Conservation (phyloP, 2,113 vertebrate genomes). For the Atrichornis clamosus region DNA sequence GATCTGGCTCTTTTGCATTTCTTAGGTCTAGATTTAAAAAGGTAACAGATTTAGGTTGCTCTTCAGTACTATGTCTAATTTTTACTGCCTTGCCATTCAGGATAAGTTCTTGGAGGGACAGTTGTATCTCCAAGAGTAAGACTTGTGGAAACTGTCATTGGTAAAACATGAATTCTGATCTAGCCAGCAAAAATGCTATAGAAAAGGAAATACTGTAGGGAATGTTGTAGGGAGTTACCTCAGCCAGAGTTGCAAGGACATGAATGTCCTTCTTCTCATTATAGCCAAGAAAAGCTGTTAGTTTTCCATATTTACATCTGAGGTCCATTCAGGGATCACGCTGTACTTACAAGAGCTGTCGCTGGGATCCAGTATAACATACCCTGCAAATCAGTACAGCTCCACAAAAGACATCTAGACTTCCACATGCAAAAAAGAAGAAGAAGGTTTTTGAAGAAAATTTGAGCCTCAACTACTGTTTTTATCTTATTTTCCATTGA, state of each 20-base stretch:
- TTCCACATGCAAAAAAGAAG: background rate
- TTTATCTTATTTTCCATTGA: constrained; percentile 14
- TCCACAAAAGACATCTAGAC: background rate
- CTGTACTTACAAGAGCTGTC: background rate
- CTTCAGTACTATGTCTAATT: background rate
- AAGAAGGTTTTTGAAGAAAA: background rate
- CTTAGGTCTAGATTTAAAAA: background rate
- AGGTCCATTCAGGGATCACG: background rate
- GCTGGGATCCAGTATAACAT: background rate
- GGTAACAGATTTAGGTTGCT: background rate
- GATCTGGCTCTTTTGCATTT: background rate
- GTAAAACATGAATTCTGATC: background rate
- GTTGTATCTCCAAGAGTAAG: background rate
- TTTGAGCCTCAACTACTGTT: background rate
- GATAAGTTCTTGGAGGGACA: background rate
- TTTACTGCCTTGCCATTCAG: background rate
- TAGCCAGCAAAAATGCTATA: background rate
- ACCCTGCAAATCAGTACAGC: background rate
- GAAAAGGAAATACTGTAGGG: background rate
- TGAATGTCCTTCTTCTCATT: background rate
- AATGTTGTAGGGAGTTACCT: background rate
- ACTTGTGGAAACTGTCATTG: background rate
- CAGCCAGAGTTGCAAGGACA: background rate
- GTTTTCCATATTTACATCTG: background rate
- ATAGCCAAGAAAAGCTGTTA: background rate